Evolutionary conservation across 2,888 invertebrate species (phyloP), one percentile per base, ranked within the genome.

Genomic region (Platycheirus rosarum): DNA sequence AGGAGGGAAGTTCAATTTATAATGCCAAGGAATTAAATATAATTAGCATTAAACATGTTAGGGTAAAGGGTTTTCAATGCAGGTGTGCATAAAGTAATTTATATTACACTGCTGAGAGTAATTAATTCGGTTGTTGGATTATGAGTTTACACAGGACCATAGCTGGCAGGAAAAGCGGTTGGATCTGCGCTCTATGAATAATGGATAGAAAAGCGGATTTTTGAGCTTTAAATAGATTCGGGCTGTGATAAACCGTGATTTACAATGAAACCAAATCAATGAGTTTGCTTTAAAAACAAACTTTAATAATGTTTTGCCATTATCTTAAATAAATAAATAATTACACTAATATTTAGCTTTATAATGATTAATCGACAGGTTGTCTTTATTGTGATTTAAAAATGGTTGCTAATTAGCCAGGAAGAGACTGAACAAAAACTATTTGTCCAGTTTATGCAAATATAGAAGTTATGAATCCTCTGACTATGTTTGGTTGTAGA

Each of bases 1-100:
- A n/a, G 35, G 1, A 18, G 8, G 4, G 3, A 44, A 65, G 46
- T 70, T 80, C 76, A 80, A 76, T 80, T 80, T 66, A 80, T 80
- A 76, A 80, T 80, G 35, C 80, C 46, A 66, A 60, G 53, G 80
- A 76, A 80, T 76, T 80, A 80, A 76, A 70, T 80, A 71, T 80
- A 80, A 80, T 80, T 80, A 80, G 80, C 70, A 76, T 80, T 80
- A 80, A 80, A 80, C 60, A 57, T 76, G 76, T 55, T 48, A 48
- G 63, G 65, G 76, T 60, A 66, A 70, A 66, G 65, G 53, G 51
- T 71, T 53, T 76, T 70, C 70, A 70, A 65, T 76, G 80, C 80
- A 80, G 80, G 76, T 80, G 80, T 76, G 80, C 80, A 76, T 76
- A 80, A 76, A 80, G 70, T 66, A 80, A 80, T 80, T 80, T 80